phyloP scores from a whole-genome alignment of 2,888 invertebrate genomes.

The Tetragonisca angustula region DNA sequence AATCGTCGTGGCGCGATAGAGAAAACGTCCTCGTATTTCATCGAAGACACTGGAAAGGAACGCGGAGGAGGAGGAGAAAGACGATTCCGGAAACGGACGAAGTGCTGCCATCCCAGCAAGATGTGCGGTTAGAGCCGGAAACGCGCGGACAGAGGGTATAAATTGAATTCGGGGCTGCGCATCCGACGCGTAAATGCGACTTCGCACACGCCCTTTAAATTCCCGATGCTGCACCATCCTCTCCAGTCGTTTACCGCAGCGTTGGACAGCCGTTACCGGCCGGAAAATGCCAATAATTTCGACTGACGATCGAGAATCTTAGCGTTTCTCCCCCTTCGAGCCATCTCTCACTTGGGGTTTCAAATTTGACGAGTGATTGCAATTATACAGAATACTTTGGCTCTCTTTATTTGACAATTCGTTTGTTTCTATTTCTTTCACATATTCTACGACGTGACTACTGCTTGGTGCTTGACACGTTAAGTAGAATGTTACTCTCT shows the following conservation, averaged over 20 bases:
- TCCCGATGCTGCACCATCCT: constrained; percentile 63
- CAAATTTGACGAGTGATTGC: neutral
- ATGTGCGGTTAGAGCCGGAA: constrained; percentile 75
- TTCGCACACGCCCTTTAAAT: constrained; percentile 83
- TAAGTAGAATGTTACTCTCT: too few relatives aligned
- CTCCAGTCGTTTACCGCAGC: constrained; percentile 62
- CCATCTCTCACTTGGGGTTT: neutral
- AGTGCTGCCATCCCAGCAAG: constrained; percentile 77
- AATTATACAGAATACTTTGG: too few relatives aligned
- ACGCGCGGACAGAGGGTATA: constrained; percentile 75
- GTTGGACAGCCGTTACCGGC: constrained; percentile 77
- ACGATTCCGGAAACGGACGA: constrained; percentile 72
- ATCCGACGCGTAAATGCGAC: constrained; percentile 79
- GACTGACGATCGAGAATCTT: constrained; percentile 29
- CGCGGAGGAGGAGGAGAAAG: constrained; percentile 11
- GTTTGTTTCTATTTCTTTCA: too few relatives aligned
- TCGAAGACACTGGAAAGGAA: constrained; percentile 42
- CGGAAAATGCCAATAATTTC: constrained; percentile 81
- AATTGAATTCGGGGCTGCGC: constrained; percentile 79
- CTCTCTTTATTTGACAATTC: too few relatives aligned
- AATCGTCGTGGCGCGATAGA: constrained; percentile 54
- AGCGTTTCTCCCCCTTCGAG: constrained; percentile 1
- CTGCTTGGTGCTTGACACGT: too few relatives aligned
- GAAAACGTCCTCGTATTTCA: constrained; percentile 69
- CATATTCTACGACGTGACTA: too few relatives aligned